Base-by-base conservation (phyloP, 2,888 invertebrate genomes). In the Yponomeuta plumbellus region DNA sequence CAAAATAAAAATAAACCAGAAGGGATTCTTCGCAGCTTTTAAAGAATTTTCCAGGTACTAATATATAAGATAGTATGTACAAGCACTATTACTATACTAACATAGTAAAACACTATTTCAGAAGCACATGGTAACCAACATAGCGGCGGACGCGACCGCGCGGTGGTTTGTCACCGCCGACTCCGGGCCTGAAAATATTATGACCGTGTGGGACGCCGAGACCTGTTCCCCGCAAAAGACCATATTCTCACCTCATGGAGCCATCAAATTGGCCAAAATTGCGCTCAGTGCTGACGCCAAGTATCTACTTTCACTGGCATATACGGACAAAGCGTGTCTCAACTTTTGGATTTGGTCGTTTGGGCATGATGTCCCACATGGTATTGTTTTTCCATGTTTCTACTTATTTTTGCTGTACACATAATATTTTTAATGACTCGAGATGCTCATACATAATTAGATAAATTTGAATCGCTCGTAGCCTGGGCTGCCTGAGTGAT, bases 331-430 rank as follows among this genome's bases (percentile, higher is more conserved):
- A 66, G 89, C 92, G 23, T 75, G 76, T 0, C 70, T 94, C 0
- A 82, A 92, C 70, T 92, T 94, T 80, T 94, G 94, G 94, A 81
- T 93, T 61, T 94, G 94, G 94, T 92, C 93, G 44, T 84, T 77
- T 34, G 93, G 92, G 4, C 73, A 73, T 11, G 85, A 92, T 13
- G 72, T 76, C 62, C 92, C 93, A 5, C 88, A 94, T 76, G 93
- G 94, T 94, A 80, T 69, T 26, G 59, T 56, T 52, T 17, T 17
- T 13, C 44, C 1, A 17, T 17, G 44, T 52, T 52, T 52, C 17
- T 52, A 17, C 17, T 13, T 52, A 4, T 17, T 17, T 17, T 4
- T 17, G 44, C 17, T 13, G 11, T 44, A 13, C 44, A 2, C 11
- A 13, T 44, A 11, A 2, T 8, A 4, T 44, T 11, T 13, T 11